Base-by-base conservation (phyloP, 92 coral and sea anemone species). In the Porites cylindrica region DNA sequence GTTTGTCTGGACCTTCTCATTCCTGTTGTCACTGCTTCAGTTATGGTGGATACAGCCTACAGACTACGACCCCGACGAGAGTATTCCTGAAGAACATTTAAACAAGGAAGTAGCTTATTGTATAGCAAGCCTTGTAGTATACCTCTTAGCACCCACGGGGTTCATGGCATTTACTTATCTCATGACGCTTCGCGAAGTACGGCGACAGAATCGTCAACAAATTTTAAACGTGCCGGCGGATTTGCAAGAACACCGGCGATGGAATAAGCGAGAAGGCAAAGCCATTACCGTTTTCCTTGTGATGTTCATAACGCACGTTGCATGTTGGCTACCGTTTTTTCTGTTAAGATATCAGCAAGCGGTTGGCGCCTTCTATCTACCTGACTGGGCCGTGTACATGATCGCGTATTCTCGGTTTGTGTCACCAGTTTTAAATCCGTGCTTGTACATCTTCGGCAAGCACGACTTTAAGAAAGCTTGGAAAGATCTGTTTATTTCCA, bases 391-490 rank as follows among this genome's bases (percentile, higher is more conserved):
- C 59, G 85, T 69, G 79, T 77, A 85, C 56, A 20, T 71, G 58
- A 26, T 93, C 26, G 78, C 89, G 12, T 82, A 83, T 59, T 53
- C 91, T 51, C 85, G 92, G 21, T 88, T 90, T 67, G 50, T 77
- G 8, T 85, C 94, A 7, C 91, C 96, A 71, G 50, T 90, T 19
- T 67, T 80, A 18, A 93, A 93, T 70, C 96, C 96, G 0, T 68
- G 87, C 52, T 26, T 93, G 66, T 93, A 91, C 82, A 83, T 84
- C 18, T 88, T 93, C 86, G 94, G 96, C 79, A 93, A 93, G 72
- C 88, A 87, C 19, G 96, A 93, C 82, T 90, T 93, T 61, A 82
- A 88, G 58, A 85, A 85, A 65, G 77, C 89, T 13, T 67, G 81
- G 76, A 82, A 51, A 60, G 18, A 19, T 67, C 32, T 75, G 43